Base-by-base conservation (phyloP, 2,888 invertebrate species). In the Dryomyza anilis region DNA sequence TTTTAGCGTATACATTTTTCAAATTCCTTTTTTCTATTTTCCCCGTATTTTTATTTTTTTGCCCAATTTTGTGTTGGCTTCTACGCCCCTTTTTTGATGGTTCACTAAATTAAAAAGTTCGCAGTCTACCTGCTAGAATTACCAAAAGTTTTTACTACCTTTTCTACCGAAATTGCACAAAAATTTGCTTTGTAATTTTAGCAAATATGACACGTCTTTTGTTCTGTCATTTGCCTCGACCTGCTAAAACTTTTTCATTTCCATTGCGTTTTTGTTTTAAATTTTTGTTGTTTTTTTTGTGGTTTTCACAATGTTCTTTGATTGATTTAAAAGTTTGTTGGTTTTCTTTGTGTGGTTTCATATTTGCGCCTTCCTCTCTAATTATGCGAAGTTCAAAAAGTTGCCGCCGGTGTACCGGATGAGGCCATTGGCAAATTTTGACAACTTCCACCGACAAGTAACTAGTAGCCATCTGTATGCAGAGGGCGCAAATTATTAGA, bases 121-220 rank as follows among this genome's bases (percentile, higher is more conserved):
- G 55, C 55, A 55, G 8, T 23, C 36, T 55, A 55, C 55, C 55
- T 36, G 36, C 36, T 55, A 36, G 55, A 36, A 21, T 55, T 36
- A 36, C 12, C 33, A 55, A 63, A 48, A 19, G 33, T 39, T 63
- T 27, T 33, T 50, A n/a, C 53, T 36, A 39, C 23, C 52, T 43
- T 19, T 19, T 7, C 43, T 12, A 16, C 12, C 48, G n/a, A n/a
- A 25, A 12, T 39, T 7, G 14, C 39, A 33, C 33, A 12, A 33
- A n/a, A 14, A 23, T 33, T 23, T 27, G 12, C 14, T 27, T 25
- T 7, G 39, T n/a, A 33, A 7, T 55, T 21, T 45, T 25, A 12
- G 27, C 27, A 25, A 62, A 43, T 53, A 48, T 60, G n/a, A 45
- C 53, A 74, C 77, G 67, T 7, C 39, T 39, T 39, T n/a, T 39